These are phyloP conservation scores for Redunca redunca DNA, from an alignment of 2,113 vertebrate species.

Conservation along the genomic window DNA sequence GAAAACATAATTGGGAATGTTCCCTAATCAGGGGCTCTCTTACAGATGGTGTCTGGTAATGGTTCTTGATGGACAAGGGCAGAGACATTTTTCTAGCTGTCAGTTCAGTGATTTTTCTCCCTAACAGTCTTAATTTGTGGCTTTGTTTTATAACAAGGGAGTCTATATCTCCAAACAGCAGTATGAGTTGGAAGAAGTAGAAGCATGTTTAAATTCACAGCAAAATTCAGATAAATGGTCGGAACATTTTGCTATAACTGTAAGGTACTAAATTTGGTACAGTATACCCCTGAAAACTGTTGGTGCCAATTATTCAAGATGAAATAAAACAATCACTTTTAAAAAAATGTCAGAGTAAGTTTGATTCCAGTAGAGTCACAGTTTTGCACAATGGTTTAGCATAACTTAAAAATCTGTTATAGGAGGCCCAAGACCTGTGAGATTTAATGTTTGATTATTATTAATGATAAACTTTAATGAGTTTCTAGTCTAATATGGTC, in stretches of 20 bases:
- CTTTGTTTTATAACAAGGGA: slow-evolving; percentile 32
- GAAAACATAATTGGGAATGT: not conserved
- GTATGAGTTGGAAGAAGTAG: not conserved
- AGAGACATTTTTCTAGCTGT: slow-evolving; percentile 35
- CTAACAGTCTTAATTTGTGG: not conserved
- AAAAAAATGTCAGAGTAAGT: not conserved
- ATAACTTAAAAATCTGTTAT: not conserved
- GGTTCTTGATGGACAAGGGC: not conserved
- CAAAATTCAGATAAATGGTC: not conserved
- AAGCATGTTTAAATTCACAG: not conserved
- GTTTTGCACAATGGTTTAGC: not conserved
- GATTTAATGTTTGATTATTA: not conserved
- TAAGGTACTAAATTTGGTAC: not conserved
- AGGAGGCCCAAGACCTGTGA: not conserved
- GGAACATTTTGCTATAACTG: not conserved
- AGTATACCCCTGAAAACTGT: not conserved
- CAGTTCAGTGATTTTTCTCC: slow-evolving; percentile 13
- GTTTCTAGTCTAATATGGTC: not conserved
- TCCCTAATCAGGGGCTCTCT: not conserved
- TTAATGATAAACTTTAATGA: not conserved
- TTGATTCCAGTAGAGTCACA: not conserved
- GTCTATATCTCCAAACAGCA: not conserved
- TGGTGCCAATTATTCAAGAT: not conserved
- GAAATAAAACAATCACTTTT: not conserved
- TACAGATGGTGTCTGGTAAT: slow-evolving; percentile 37